Conservation (phyloP, 2,797 vertebrate genomes). For the Hemitrygon akajei region DNA sequence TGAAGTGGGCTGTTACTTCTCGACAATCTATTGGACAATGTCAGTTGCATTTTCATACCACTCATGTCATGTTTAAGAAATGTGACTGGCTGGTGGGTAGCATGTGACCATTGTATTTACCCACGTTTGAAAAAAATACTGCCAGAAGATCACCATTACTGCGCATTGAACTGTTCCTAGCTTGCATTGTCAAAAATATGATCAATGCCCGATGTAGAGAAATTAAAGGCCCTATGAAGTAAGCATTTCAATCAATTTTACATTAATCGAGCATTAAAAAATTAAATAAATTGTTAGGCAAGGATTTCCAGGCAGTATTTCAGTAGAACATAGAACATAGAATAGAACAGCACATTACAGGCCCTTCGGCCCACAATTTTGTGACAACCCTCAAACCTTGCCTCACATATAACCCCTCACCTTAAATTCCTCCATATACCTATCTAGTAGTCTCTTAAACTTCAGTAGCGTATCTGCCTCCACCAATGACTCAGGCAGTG, state of each 20-base stretch:
- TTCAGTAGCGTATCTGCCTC: too few relatives aligned
- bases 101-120: not conserved
- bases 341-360: too few relatives aligned
- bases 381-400: too few relatives aligned
- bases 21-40: not conserved
- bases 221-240: not conserved
- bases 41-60: not conserved
- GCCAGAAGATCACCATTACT: not conserved
- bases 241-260: not conserved
- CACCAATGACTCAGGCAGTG: too few relatives aligned
- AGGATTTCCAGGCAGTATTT: not conserved
- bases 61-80: not conserved
- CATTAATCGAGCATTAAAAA: not conserved
- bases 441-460: too few relatives aligned
- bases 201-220: not conserved
- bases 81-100: not conserved
- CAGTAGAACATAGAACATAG: too few relatives aligned
- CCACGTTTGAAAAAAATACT: not conserved
- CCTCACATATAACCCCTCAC: too few relatives aligned
- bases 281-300: not conserved
- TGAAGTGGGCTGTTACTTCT: not conserved
- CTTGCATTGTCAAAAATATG: not conserved
- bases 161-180: not conserved
- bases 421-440: too few relatives aligned
- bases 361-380: too few relatives aligned